Percentiles rank a stretch among this genome's conserved stretches.
Conservation (phyloP, 2,113 vertebrate genomes). For the Charina bottae region DNA sequence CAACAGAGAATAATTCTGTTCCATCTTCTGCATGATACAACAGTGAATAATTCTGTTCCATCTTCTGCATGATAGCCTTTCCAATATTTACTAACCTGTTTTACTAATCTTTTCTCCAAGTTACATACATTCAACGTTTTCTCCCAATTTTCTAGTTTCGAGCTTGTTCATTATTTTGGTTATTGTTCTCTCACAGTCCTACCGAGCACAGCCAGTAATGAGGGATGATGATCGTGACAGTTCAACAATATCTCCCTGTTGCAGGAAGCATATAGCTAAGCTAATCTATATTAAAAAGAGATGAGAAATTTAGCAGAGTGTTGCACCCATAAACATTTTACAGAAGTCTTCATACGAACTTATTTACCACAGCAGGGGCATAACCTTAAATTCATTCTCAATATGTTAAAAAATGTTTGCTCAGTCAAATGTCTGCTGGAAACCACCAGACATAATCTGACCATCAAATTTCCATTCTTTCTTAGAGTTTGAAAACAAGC, state of each 20-base stretch:
- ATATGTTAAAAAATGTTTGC: background rate
- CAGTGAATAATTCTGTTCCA: background rate
- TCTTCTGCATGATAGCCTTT: background rate
- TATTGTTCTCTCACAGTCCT: background rate
- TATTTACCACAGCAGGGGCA: constrained; percentile 47
- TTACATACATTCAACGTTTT: background rate
- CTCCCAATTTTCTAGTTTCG: background rate
- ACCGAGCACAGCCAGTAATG: background rate
- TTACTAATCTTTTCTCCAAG: background rate
- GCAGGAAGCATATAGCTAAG: constrained; percentile 27
- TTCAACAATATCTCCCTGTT: background rate
- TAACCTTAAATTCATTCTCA: constrained; percentile 40
- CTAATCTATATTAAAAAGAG: constrained; percentile 44
- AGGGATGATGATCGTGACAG: background rate
- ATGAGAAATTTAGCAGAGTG: constrained; percentile 57
- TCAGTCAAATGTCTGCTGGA: constrained; percentile 33
- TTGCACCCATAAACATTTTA: constrained; percentile 36
- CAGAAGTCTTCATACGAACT: constrained; percentile 35
- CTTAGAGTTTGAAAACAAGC: constrained; percentile 43
- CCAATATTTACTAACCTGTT: background rate
- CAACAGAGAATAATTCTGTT: background rate
- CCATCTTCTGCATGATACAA: no score
- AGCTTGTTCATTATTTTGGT: background rate
- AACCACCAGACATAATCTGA: constrained; percentile 7
- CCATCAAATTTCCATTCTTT: constrained; percentile 22